Conservation (phyloP, 2,113 vertebrate genomes). For the Terrapene triunguis region DNA sequence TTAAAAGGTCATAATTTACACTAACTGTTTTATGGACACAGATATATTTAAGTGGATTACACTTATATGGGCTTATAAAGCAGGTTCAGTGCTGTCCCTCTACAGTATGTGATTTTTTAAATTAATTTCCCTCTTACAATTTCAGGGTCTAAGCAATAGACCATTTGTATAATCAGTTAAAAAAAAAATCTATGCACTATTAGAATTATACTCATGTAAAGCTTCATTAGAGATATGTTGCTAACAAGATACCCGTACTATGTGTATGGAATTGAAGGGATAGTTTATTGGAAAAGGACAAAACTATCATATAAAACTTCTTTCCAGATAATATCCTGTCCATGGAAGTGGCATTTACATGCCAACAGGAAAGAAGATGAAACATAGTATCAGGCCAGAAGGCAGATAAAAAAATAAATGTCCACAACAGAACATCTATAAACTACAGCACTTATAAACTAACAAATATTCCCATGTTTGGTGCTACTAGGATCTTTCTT, state of each 20-base stretch:
- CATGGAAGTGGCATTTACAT: neutral
- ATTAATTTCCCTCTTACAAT: neutral
- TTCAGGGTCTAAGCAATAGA: neutral
- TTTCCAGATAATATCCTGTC: fast-evolving
- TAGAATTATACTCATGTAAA: neutral
- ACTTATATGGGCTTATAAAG: neutral
- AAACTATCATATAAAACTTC: neutral
- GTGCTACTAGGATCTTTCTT: neutral
- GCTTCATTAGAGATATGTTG: neutral
- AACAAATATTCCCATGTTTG: neutral
- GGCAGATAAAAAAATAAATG: neutral
- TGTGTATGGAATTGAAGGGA: neutral
- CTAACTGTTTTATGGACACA: neutral
- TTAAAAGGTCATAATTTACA: neutral
- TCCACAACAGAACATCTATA: neutral
- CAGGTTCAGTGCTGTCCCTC: neutral
- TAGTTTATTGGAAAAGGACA: no score
- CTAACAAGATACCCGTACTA: neutral
- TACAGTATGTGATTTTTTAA: neutral
- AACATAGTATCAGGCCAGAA: neutral
- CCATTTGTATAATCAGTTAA: neutral
- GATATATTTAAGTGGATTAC: neutral
- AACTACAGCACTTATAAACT: neutral
- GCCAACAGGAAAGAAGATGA: neutral
- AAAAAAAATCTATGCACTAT: neutral